Evolutionary conservation across 2,113 vertebrate species (phyloP).

Genomic region (Calyptomena viridis): DNA sequence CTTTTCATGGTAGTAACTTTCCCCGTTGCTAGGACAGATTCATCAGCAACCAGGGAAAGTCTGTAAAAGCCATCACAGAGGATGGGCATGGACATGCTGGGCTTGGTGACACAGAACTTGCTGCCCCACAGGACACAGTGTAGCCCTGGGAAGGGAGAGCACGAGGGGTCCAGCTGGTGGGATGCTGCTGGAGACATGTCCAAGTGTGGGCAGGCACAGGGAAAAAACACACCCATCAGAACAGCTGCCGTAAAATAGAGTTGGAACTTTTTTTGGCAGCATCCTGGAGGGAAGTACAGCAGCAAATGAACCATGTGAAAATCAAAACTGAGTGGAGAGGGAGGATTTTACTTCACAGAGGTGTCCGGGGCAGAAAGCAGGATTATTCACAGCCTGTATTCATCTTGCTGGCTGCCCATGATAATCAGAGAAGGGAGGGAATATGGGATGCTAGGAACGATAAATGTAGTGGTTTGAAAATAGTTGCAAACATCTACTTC

Average conservation of each 20-base stretch:
- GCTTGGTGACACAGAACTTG: neutral
- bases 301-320: neutral
- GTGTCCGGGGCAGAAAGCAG: neutral
- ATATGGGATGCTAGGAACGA: neutral
- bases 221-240: neutral
- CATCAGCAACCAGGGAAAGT: neutral
- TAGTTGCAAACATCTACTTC: neutral
- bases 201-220: fast-evolving
- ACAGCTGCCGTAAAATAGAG: neutral
- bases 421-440: neutral
- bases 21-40: neutral
- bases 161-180: neutral
- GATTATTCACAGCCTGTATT: neutral
- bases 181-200: neutral
- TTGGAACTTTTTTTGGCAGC: neutral
- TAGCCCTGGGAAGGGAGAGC: neutral
- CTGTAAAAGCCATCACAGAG: neutral
- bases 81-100: neutral
- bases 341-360: neutral
- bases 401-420: neutral
- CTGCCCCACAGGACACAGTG: neutral
- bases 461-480: neutral
- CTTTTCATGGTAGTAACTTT: neutral
- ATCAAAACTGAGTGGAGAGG: neutral
- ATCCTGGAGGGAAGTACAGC: neutral